These are phyloP conservation scores for Myotis davidii DNA, from an alignment of 2,113 vertebrate genomes.

Conservation along the genomic window DNA sequence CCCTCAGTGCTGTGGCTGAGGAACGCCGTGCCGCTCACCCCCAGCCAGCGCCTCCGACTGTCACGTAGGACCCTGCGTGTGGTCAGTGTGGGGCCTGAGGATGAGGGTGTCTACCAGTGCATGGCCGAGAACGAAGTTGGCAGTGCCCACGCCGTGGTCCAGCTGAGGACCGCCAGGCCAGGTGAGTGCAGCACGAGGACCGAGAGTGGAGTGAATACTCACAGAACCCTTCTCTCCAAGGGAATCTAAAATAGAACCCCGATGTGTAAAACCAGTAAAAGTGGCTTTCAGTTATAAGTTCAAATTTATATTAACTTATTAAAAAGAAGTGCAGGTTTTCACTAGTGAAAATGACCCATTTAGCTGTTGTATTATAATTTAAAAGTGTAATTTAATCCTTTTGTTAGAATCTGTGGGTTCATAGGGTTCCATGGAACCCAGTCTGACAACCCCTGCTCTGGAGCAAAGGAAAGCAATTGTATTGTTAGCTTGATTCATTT, in stretches of 20 bases:
- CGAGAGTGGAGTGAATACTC: too few species aligned
- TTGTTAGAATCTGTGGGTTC: not conserved
- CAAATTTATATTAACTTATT: not conserved
- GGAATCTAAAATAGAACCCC: not conserved
- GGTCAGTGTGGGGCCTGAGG: conserved; percentile 91
- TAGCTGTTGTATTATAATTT: not conserved
- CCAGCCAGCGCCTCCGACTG: conserved; percentile 89
- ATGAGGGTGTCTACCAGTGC: conserved; percentile 97
- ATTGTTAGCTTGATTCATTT: not conserved
- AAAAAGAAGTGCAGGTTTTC: not conserved
- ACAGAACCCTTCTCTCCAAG: not conserved
- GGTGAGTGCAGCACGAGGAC: conserved; percentile 82
- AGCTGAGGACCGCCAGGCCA: conserved; percentile 88
- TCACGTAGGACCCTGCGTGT: conserved; percentile 86
- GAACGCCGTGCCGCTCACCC: conserved; percentile 89
- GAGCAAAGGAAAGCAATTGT: not conserved
- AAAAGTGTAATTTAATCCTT: not conserved
- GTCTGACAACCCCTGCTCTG: not conserved
- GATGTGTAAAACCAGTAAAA: not conserved
- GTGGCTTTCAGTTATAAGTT: not conserved
- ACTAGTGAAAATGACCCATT: not conserved
- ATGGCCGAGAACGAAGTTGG: conserved; percentile 97
- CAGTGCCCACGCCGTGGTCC: conserved; percentile 93
- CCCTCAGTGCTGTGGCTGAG: conserved; percentile 94
- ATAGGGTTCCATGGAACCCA: not conserved